Evolutionary conservation across 2,888 invertebrate genomes (phyloP).

Genomic region (Oxytorus armatus): DNA sequence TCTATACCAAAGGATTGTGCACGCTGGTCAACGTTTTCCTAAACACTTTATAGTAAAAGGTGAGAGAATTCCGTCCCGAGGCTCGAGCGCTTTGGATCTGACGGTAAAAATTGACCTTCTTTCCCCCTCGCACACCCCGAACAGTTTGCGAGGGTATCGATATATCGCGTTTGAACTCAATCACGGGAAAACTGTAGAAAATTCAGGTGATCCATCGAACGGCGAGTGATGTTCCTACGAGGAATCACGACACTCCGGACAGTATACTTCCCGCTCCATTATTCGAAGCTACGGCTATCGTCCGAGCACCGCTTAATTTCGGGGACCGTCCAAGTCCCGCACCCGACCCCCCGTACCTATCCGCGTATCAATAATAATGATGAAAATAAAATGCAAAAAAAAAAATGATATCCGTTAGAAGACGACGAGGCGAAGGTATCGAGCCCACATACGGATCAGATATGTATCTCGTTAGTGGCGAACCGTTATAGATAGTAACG

Average conservation of each 20-base stretch:
- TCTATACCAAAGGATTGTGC: too few species aligned
- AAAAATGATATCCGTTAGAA: slow-evolving; percentile 31
- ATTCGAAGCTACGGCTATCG: too few species aligned
- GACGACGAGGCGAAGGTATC: slow-evolving; percentile 20
- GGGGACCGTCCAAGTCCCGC: not conserved
- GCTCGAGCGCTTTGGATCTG: too few species aligned
- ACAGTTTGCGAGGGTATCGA: too few species aligned
- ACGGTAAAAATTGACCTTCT: too few species aligned
- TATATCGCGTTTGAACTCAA: not conserved
- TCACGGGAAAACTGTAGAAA: not conserved
- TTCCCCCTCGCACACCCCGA: too few species aligned
- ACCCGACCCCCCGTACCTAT: not conserved
- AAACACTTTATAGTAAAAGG: too few species aligned
- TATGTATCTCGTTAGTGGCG: slow-evolving; percentile 38
- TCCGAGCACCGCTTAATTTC: too few species aligned
- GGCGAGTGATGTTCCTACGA: not conserved
- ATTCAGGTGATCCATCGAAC: not conserved
- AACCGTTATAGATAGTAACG: slow-evolving; percentile 50
- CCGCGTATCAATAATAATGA: not conserved
- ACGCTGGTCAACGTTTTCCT: too few species aligned
- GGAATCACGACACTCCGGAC: too few species aligned
- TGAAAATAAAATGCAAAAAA: not conserved
- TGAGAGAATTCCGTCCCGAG: too few species aligned
- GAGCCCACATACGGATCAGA: slow-evolving; percentile 15
- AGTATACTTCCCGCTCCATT: too few species aligned